Evolutionary conservation across 1,140 invertebrate genomes (phyloP), one percentile per base, ranked within the genome.

Genomic region (Papilio glaucus): DNA sequence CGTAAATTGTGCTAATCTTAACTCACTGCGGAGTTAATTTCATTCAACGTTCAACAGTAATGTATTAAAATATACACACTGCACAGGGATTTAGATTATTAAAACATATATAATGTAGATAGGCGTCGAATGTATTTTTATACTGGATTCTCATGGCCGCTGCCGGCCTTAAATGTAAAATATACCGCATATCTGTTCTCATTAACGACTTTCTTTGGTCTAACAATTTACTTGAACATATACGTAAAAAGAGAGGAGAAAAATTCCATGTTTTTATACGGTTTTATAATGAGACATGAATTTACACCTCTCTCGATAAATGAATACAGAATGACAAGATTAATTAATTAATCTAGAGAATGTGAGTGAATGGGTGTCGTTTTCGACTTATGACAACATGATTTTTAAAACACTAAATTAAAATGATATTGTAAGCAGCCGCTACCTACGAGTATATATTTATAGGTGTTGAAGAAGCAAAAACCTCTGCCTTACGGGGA

Each of bases 21-120:
- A 24, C 21, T 26, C 49, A 24, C 9, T 26, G 49, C 49, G 49
- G 21, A 21, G 2, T 24, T 57, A 57, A 57, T 57, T 57, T 57
- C 12, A 57, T 57, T 57, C 37, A 21, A 65, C n/a, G 33, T 38
- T 18, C 18, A 5, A 5, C 62, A 18, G 15, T 65, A 65, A 65
- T 65, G 62, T 65, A 38, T 65, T 65, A 65, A 65, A 65, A 65
- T 65, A 65, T 65, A 65, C 62, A 65, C 9, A 21, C 33, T 13
- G 37, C 21, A 24, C 10, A 9, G 49, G 49, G 37, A 39, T 41
- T 38, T 65, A 65, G 37, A 2, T 65, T 65, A 65, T 65, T 9
- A 10, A 38, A 18, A 39, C 15, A 24, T 13, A 8, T 53, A 69
- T n/a, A 45, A 53, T 26, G 26, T 29, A 69, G 67, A 69, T 69